Base-by-base conservation (phyloP, 2,888 invertebrate species). In the Parasteatoda lunata region DNA sequence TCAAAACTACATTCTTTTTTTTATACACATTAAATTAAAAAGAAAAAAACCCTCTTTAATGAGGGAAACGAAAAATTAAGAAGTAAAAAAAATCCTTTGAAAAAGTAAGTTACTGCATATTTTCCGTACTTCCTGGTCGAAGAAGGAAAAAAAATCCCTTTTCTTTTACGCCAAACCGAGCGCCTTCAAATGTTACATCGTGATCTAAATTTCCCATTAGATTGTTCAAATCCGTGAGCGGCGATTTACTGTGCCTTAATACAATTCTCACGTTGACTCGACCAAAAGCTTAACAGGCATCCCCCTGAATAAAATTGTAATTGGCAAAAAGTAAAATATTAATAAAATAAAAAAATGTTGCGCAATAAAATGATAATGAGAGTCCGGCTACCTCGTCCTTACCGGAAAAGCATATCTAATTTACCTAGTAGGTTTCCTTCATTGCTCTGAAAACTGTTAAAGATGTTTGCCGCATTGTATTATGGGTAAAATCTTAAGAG, bases 161-260 rank as follows among this genome's bases (percentile, higher is more conserved):
- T 59, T 59, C 59, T 59, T 59, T 9, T n/a, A 59, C 59, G 4
- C 59, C 4, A n/a, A 59, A n/a, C 69, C 81, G 83, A 64, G 83
- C 71, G 47, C 30, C 49, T 52, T 82, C 51, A 75, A 76, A 82
- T 82, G 68, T 47, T 69, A 70, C 82, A 59, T 49, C 45, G 47
- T 65, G 77, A 30, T 71, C 83, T 77, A 70, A 77, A 71, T 15
- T 54, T 48, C 6, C 65, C 83, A 84, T 77, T 84, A 84, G 77
- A 45, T 66, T 77, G 52, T 71, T 77, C 52, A 52, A 64, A 71
- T 83, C 83, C 83, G 83, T 84, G 83, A 84, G 51, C 45, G 45
- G 83, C 83, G 83, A 84, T 84, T 84, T 77, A 77, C 83, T 54
- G 83, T 52, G 66, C 77, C 71, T 66, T 84, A 84, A 84, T 84